Base-by-base conservation (phyloP, 2,113 vertebrate species). In the Nerophis ophidion region DNA sequence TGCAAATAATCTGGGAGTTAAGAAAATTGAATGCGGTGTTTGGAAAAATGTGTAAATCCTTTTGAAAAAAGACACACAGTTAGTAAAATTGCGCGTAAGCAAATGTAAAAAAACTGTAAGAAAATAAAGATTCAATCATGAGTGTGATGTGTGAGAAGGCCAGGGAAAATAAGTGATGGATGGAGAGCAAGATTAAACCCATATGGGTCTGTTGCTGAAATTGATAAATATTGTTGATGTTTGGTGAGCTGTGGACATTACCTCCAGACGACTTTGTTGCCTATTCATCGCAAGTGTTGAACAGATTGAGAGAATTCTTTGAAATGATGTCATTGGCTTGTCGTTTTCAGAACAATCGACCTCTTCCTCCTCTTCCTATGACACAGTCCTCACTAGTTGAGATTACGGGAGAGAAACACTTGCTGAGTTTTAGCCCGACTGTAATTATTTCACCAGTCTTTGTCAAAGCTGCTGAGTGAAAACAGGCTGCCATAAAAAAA, bases 321-420 rank as follows among this genome's bases (percentile, higher is more conserved):
- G 66, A 80, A 84, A 84, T 90, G 81, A 90, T 87, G 85, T 88
- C 86, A 88, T 84, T 59, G 63, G 66, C 65, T 75, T 81, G 81
- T 85, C 65, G 34, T 87, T 87, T 79, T 73, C 66, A 70, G 84
- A 90, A 90, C 89, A 90, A 90, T 89, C 74, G 68, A 19, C 84
- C 61, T 79, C 77, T 89, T 89, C 89, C 89, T 88, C 81, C 66
- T 70, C 77, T 88, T 89, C 88, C 87, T 88, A 84, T 86, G 85
- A 88, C 85, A 77, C 63, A 40, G 79, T 67, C 79, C 60, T 71
- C 46, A 48, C 77, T 74, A 72, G 60, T 72, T 60, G 74, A 77
- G 82, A 85, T 81, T 82, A 72, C 71, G 38, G 69, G 48, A 76
- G 70, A 83, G 80, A 86, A 79, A 83, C 80, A 82, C 74, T 76